Evolutionary conservation across 53 echinoderm and acorn worm species (phyloP).

Genomic region (Holothuria leucospilota): DNA sequence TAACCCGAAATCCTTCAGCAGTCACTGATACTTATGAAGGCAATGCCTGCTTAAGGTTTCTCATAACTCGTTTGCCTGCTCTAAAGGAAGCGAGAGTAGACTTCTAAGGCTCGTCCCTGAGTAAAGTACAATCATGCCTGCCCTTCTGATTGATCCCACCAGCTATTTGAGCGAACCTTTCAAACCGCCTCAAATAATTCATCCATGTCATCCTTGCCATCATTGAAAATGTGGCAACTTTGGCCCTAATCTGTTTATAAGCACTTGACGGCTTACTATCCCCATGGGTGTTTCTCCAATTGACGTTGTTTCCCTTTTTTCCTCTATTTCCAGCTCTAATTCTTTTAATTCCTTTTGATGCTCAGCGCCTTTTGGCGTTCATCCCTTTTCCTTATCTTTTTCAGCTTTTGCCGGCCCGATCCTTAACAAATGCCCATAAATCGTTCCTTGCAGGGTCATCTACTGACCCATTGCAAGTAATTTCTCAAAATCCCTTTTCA

Average conservation of each 20-base stretch:
- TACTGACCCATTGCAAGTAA: neutral
- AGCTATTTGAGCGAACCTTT: slow-evolving; percentile 38
- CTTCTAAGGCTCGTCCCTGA: slow-evolving; percentile 36
- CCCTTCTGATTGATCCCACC: slow-evolving; percentile 45
- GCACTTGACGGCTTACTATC: neutral
- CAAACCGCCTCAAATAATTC: slow-evolving; percentile 54
- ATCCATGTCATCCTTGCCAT: slow-evolving; percentile 47
- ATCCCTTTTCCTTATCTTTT: slow-evolving; percentile 22
- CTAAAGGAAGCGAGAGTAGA: neutral
- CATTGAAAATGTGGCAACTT: slow-evolving; percentile 54
- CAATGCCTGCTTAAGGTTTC: slow-evolving; percentile 19
- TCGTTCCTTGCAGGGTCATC: neutral
- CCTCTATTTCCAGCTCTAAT: slow-evolving; percentile 31
- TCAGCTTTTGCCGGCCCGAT: neutral
- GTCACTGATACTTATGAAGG: slow-evolving; percentile 27
- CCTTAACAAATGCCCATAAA: slow-evolving; percentile 9
- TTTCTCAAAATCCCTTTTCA: neutral
- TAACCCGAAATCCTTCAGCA: slow-evolving; percentile 40
- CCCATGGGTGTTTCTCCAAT: neutral
- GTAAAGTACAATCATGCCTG: slow-evolving; percentile 43
- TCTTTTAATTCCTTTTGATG: slow-evolving; percentile 52
- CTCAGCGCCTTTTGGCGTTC: slow-evolving; percentile 45
- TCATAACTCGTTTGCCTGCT: slow-evolving; percentile 32
- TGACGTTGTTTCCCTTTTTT: neutral
- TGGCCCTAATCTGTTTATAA: slow-evolving; percentile 17